Base-by-base conservation (phyloP, 92 coral and sea anemone species). In the Hydrozoanthus gracilis region DNA sequence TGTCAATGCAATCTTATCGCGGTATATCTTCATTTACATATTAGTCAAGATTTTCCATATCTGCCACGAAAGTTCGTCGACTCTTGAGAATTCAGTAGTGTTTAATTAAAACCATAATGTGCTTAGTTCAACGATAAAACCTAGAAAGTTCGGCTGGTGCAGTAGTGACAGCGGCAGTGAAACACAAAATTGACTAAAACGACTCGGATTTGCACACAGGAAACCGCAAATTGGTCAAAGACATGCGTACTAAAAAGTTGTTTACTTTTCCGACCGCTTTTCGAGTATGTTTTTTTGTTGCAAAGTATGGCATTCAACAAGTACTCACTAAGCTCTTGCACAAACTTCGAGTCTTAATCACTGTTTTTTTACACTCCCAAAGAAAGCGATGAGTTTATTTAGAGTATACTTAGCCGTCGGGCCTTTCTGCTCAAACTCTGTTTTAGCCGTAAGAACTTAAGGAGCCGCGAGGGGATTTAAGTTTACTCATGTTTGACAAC, bases 281-380 rank as follows among this genome's bases (percentile, higher is more conserved):
- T 72, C 27, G 77, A 72, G n/a, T 72, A 52, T 14, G 76, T 48
- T 46, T 11, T 45, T 72, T 72, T 72, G 15, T 45, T 12, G 16
- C 47, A 71, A 71, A 45, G 13, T 71, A 16, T 71, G 51, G 49
- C 15, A 71, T 71, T 71, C 16, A 71, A 46, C 77, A 72, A 72
- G 77, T 72, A 20, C 17, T 39, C 7, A 4, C 27, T 44, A 72
- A 72, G 51, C 14, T 72, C 7, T 47, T 12, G 46, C 9, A 17
- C 47, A 72, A 72, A 45, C 18, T 46, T 72, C 2, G 50, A 44
- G 49, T 47, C 50, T 47, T 46, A 44, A 46, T 47, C n/a, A 58
- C 15, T 58, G 64, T 5, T 9, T 15, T 72, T 72, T 72, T 72
- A 72, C 77, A 47, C 50, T 44, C 15, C 50, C 17, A 72, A 72